Evolutionary conservation across 1,140 invertebrate species (phyloP), one percentile per base, ranked within the genome.

Genomic region (Rhyacophila brunnea): DNA sequence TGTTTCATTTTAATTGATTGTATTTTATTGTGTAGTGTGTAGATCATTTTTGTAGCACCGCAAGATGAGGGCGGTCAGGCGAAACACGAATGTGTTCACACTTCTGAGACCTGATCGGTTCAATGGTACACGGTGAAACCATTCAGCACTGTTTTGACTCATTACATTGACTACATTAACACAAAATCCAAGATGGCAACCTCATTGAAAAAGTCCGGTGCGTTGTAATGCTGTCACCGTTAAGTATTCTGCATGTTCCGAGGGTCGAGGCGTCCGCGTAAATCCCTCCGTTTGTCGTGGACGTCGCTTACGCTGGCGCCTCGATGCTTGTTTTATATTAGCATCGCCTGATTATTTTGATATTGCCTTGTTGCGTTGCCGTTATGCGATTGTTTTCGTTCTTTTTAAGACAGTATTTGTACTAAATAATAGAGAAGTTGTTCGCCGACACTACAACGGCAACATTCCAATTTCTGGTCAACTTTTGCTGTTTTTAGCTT

Each of bases 381-480:
- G 34, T 57, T 28, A 38, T 58, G 53, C 40, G 36, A 47, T 44
- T 35, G 17, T 42, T 57, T 48, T 52, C 48, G 32, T 42, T 55
- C 34, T 51, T 40, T 60, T 50, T 35, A n/a, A n/a, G 34, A 17
- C 38, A 42, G 1, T 42, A 52, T 52, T 43, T 60, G 35, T 47
- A 38, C 34, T 60, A 15, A n/a, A n/a, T 15, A 44, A 46, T 54
- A 60, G 58, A 54, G 32, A 40, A 62, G 60, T 58, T 58, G 60
- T 42, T 52, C 42, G 48, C 50, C 61, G 23, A 28, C 58, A 45
- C 42, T 40, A 62, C n/a, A n/a, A n/a, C n/a, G 56, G 61, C 56
- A 57, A 60, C 62, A 64, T 60, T 64, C 62, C 57, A 60, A 64
- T 64, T 60, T 64, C 36, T 56, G 57, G 57, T 60, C 53, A 64